Evolutionary conservation across 2,888 invertebrate species (phyloP), one percentile per base, ranked within the genome.

Genomic region (Arenicola marina): DNA sequence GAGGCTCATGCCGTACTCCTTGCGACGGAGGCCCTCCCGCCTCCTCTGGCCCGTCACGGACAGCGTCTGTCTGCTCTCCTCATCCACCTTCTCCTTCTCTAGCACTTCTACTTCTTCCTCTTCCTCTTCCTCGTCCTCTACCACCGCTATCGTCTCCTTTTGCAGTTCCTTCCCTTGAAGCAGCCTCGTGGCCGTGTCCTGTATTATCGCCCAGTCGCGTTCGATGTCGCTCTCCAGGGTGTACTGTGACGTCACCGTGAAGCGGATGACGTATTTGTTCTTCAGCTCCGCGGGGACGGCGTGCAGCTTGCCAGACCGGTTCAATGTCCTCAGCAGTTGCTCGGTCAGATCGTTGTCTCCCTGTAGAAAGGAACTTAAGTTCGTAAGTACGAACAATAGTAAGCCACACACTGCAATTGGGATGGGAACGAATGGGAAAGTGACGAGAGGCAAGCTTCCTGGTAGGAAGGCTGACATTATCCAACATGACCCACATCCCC

Each of bases 281-380:
- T 95, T 95, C 63, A 97, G 87, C 61, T 92, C 91, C 0, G 96
- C 95, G 0, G 97, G 97, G 0, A 98, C 96, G 69, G 95, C 94
- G 83, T 98, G 96, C 4, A 97, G 87, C 73, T 90, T 89, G 4
- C 95, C 96, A 0, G 92, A 88, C 1, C 89, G 89, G 78, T 97
- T 98, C 58, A 98, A 83, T 0, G 90, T 88, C 81, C 95, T 95
- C 59, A 97, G 86, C 2, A 97, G 78, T 31, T 73, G 75, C 83
- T 98, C 97, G 0, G 97, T 97, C 51, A 93, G 86, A 51, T 84
- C 83, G 72, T 82, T 95, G 89, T 59, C 95, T 0, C 91, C 89
- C 77, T 95, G 48, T 24, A 24, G 48, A 48, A 24, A 21, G 7
- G 18, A 48, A 38, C 18, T 18, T 11, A 15, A 38, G 11, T 38